Evolutionary conservation across 2,888 invertebrate species (phyloP), one percentile per base, ranked within the genome.

Genomic region (Plusia festucae): DNA sequence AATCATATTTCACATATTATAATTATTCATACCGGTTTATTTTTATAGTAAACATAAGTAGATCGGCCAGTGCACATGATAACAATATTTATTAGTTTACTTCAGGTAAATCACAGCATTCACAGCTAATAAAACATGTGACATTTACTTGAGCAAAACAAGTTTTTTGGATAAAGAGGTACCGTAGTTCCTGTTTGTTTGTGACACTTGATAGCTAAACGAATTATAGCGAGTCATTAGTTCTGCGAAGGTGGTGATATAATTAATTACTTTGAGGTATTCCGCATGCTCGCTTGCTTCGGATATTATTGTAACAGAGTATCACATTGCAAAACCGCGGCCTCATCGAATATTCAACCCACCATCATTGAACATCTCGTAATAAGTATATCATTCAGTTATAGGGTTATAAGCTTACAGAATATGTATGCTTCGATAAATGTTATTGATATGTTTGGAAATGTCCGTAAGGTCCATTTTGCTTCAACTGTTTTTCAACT

Each of bases 191-290:
- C n/a, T 49, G 46, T 49, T 16, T 46, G 18, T 18, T 20, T 18
- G n/a, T 7, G 40, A 40, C 40, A 40, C 40, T 1, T 20, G 11
- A 49, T 11, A 16, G 46, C 16, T 18, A 49, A 49, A 49, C 46
- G 20, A 49, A 49, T 49, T 49, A 49, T 18, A 49, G 46, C 18
- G 11, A 11, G 4, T 20, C 20, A 18, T 49, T 20, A 18, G 46
- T 9, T 49, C 46, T 49, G 18, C 20, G 20, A 11, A 49, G 46
- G 18, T 20, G 18, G 46, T 49, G 46, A 20, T 49, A 20, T 49
- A 16, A 49, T 49, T 49, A 49, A 49, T 49, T 49, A 49, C 46
- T 20, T 20, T 1, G 18, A 49, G 46, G 46, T 49, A 18, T 49
- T 20, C 20, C 18, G 18, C 46, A 18, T 46, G 46, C 46, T 49